phyloP scores from a whole-genome alignment of 1,140 invertebrate genomes.

The Calephelis nemesis region DNA sequence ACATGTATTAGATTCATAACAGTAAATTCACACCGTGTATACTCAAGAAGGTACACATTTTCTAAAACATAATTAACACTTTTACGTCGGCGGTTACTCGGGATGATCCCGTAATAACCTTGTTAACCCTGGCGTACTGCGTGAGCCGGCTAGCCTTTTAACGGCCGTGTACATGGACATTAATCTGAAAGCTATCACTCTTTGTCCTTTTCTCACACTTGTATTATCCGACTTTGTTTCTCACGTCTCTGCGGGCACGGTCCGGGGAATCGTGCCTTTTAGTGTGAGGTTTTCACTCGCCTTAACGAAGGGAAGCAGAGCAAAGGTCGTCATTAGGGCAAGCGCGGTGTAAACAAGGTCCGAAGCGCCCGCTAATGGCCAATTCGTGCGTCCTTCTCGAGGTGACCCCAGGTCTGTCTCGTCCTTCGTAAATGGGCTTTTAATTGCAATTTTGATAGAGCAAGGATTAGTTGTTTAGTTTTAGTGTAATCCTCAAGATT shows the following conservation, averaged over 20 bases:
- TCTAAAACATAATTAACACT: constrained; percentile 75
- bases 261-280: constrained; percentile 67
- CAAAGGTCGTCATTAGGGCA: constrained; percentile 80
- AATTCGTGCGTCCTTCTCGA: constrained; percentile 73
- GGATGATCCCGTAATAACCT: constrained; percentile 78
- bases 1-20: too few relatives aligned
- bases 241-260: constrained; percentile 59
- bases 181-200: constrained; percentile 74
- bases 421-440: constrained; percentile 70
- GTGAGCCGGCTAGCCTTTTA: constrained; percentile 72
- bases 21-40: constrained; percentile 27
- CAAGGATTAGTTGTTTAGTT: constrained; percentile 62
- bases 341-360: constrained; percentile 78
- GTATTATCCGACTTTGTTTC: constrained; percentile 50
- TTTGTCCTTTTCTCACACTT: constrained; percentile 62
- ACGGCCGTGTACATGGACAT: constrained; percentile 72
- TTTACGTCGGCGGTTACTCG: constrained; percentile 71
- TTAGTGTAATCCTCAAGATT: constrained; percentile 16
- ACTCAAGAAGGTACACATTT: constrained; percentile 55
- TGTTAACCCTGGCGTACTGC: constrained; percentile 73
- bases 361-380: constrained; percentile 77
- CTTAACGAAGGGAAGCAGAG: constrained; percentile 80
- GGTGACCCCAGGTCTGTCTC: constrained; percentile 73
- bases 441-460: constrained; percentile 77
- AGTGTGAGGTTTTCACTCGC: constrained; percentile 77